phyloP scores from a whole-genome alignment of 2,888 invertebrate species.

The Clostera curtula region DNA sequence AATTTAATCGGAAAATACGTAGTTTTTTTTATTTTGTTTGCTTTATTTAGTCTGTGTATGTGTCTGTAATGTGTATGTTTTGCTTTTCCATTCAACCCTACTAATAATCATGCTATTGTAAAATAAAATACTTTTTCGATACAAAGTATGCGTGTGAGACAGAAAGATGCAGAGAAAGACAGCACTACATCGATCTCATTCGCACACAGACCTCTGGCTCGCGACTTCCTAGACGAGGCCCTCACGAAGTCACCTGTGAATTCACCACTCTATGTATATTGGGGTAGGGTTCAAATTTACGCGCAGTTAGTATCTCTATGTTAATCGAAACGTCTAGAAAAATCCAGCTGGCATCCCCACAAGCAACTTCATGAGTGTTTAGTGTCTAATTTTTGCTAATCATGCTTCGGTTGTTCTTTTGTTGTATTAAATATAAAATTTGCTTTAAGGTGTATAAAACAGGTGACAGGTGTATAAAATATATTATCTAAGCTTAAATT shows the following conservation, averaged over 20 bases:
- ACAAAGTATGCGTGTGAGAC: conserved; percentile 58
- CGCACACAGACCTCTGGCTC: conserved; percentile 65
- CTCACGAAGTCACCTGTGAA: conserved; percentile 74
- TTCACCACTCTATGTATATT: conserved; percentile 44
- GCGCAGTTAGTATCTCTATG: conserved; percentile 39
- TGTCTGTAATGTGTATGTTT: too few species aligned
- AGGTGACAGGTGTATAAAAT: background rate
- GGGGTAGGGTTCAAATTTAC: conserved; percentile 29
- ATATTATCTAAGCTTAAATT: conserved; percentile 1
- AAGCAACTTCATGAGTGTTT: conserved; percentile 68
- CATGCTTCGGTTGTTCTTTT: conserved; percentile 26
- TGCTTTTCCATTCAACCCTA: conserved; percentile 16
- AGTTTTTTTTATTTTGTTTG: too few species aligned
- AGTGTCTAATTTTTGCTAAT: conserved; percentile 25
- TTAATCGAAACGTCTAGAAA: conserved; percentile 34
- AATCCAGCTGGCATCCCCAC: conserved; percentile 31
- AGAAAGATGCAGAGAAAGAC: conserved; percentile 65
- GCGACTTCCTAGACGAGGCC: conserved; percentile 58
- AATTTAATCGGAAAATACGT: too few species aligned
- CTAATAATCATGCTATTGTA: conserved; percentile 15
- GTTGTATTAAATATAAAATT: background rate
- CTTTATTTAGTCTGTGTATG: too few species aligned
- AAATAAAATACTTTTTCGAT: conserved; percentile 14
- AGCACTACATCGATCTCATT: conserved; percentile 70
- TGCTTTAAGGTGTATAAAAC: background rate